phyloP scores from a whole-genome alignment of 2,113 vertebrate genomes.

The Heterotis niloticus region DNA sequence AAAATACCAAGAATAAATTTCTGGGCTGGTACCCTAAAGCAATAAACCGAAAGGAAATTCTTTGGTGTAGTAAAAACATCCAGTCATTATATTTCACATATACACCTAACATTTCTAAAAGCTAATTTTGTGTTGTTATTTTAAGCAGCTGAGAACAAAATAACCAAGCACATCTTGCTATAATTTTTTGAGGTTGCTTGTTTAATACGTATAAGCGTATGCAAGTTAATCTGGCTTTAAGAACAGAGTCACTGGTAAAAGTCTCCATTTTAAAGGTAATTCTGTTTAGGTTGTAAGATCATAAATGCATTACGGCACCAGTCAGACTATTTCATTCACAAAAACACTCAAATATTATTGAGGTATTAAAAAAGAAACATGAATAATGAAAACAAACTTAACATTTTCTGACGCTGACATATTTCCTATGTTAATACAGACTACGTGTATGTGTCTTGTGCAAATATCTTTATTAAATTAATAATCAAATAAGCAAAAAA shows the following conservation, averaged over 20 bases:
- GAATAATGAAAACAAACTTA: not conserved
- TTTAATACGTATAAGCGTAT: not conserved
- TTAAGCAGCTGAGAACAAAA: no score
- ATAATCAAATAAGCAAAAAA: no score
- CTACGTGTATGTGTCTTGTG: no score
- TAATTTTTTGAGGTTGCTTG: conserved; percentile 6
- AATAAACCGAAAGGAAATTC: no score
- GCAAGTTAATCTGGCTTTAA: not conserved
- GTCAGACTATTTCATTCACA: not conserved
- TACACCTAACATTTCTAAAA: no score
- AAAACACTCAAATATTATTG: not conserved
- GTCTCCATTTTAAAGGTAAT: not conserved
- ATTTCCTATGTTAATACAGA: no score
- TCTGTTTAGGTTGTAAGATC: not conserved
- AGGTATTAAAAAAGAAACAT: not conserved
- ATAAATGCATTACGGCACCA: not conserved
- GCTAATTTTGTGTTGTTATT: no score
- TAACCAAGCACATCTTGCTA: not conserved
- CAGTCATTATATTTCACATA: no score
- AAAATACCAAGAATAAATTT: not conserved
- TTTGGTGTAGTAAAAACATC: no score
- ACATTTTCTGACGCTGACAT: no score
- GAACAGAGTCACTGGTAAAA: not conserved
- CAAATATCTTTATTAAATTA: no score
- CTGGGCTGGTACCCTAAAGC: not conserved